phyloP scores from a whole-genome alignment of 2,888 invertebrate species.

The Pilophorus perplexus region DNA sequence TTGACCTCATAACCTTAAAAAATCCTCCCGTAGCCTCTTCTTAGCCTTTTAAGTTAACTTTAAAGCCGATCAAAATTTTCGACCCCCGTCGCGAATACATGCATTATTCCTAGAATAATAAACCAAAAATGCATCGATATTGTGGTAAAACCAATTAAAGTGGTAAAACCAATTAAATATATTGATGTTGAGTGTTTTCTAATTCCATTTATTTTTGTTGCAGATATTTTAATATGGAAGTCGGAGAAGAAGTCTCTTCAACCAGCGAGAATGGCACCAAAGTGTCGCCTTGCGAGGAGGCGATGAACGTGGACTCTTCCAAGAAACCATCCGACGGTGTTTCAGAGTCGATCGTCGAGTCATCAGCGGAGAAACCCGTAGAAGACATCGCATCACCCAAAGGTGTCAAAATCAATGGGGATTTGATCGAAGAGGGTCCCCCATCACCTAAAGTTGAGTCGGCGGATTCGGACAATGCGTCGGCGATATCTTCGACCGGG shows the following conservation, averaged over 20 bases:
- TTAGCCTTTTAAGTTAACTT: no score
- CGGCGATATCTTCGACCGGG: neutral
- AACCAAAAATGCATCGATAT: no score
- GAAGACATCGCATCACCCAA: neutral
- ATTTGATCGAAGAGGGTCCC: slow-evolving; percentile 5
- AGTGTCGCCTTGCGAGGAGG: neutral
- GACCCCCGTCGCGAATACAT: no score
- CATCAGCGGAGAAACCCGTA: no score
- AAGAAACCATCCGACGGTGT: neutral
- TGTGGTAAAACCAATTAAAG: no score
- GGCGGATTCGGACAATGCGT: neutral
- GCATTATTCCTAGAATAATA: no score
- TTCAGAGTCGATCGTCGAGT: neutral
- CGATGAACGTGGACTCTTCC: neutral
- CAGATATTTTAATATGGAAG: slow-evolving; percentile 28
- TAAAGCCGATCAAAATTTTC: no score
- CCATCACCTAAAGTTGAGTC: neutral
- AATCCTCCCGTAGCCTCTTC: no score
- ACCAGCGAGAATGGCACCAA: slow-evolving; percentile 18
- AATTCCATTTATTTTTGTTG: no score
- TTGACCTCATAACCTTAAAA: no score
- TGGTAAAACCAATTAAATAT: no score
- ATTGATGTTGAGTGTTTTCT: no score
- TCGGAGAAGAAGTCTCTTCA: slow-evolving; percentile 25
- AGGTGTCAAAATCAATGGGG: slow-evolving; percentile 28